Evolutionary conservation across 1,140 invertebrate genomes (phyloP).

Genomic region (Copidosoma floridanum): DNA sequence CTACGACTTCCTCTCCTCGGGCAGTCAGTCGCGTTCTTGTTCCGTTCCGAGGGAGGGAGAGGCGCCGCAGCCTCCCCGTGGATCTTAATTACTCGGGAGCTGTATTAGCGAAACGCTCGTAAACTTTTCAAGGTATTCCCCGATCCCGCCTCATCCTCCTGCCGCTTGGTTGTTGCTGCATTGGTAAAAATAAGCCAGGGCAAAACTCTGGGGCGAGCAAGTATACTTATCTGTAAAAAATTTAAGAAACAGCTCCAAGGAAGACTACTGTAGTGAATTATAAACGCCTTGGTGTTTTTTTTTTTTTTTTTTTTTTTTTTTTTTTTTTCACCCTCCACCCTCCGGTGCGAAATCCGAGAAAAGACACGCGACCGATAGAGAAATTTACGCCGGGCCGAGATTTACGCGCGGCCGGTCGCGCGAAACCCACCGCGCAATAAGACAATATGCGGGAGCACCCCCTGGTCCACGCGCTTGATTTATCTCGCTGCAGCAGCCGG

Average conservation of each 20-base stretch:
- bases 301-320: constrained; percentile 9
- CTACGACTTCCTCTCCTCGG: neutral
- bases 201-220: neutral
- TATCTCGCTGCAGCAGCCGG: neutral
- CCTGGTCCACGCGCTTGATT: too few species aligned
- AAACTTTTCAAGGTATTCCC: neutral
- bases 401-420: constrained; percentile 29
- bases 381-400: constrained; percentile 45
- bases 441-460: constrained; percentile 12
- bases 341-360: constrained; percentile 12
- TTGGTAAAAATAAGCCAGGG: constrained; percentile 1
- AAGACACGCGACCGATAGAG: constrained; percentile 38
- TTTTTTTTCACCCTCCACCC: neutral
- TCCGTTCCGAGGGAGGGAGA: neutral
- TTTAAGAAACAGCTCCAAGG: neutral
- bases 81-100: constrained; percentile 14
- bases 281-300: neutral
- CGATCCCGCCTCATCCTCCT: neutral
- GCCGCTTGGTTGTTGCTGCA: neutral
- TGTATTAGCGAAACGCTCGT: neutral
- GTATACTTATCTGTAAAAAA: constrained; percentile 12
- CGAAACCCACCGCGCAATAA: neutral
- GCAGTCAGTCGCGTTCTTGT: neutral
- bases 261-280: too few species aligned
- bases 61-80: neutral